A percentile compares a stretch with the other conserved stretches of the same genome.
These are phyloP conservation scores for Pristionchus arcanus DNA, from an alignment of 2,888 invertebrate species.

Conservation along the genomic window DNA sequence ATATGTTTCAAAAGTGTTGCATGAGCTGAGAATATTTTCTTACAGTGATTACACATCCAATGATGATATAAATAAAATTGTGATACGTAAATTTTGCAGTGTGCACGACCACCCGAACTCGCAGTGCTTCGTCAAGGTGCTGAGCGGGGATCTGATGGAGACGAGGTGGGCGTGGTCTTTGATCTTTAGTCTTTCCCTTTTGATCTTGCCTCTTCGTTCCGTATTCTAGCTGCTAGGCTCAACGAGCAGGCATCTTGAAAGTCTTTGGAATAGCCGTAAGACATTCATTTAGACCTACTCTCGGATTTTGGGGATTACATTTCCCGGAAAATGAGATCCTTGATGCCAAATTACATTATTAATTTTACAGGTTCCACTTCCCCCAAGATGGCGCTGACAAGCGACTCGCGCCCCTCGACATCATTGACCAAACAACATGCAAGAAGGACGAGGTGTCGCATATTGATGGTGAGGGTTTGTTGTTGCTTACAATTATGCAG, in stretches of 20 bases:
- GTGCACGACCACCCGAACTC: constrained; percentile 97
- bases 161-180: constrained; percentile 82
- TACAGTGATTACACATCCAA: neutral
- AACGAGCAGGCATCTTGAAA: too few relatives aligned
- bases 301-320: too few relatives aligned
- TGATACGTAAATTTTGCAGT: constrained; percentile 82
- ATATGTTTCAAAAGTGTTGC: neutral
- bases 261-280: too few relatives aligned
- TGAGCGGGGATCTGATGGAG: constrained; percentile 90
- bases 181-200: neutral
- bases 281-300: too few relatives aligned
- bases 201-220: neutral
- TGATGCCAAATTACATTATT: too few relatives aligned
- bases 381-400: constrained; percentile 81
- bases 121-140: constrained; percentile 95
- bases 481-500: too few relatives aligned
- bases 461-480: constrained; percentile 88
- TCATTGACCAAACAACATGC: constrained; percentile 85
- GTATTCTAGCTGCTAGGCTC: too few relatives aligned
- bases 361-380: constrained; percentile 85
- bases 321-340: too few relatives aligned
- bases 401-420: constrained; percentile 83
- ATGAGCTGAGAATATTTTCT: neutral
- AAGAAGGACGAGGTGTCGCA: constrained; percentile 90
- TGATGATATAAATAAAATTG: neutral